A percentile compares a stretch with the other conserved stretches of the same genome.
Evolutionary conservation across 2,888 invertebrate genomes (phyloP).

Genomic region (Drosophila buzzatii): DNA sequence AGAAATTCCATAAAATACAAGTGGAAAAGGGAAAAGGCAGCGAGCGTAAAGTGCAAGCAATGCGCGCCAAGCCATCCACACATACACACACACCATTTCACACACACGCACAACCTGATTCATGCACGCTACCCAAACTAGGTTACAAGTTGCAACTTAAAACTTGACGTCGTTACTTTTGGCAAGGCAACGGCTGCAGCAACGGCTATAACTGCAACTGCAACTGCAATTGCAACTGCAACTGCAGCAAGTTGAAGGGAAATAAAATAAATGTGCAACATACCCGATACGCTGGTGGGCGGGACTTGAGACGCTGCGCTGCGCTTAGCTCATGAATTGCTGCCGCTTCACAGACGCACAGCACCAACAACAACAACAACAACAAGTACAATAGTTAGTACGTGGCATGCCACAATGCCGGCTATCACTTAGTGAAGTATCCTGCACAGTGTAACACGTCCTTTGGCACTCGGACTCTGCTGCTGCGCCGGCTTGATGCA

Average conservation of each 20-base stretch:
- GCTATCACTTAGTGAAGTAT: slow-evolving; percentile 21
- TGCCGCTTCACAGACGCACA: slow-evolving; percentile 1
- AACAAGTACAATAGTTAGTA: not conserved
- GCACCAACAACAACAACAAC: not conserved
- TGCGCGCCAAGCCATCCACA: slow-evolving; percentile 48
- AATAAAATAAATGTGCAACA: slow-evolving; percentile 50
- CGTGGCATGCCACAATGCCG: slow-evolving; percentile 29
- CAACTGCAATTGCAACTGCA: not conserved
- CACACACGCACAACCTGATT: slow-evolving; percentile 11
- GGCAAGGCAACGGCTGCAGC: slow-evolving; percentile 19
- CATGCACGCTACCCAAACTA: slow-evolving; percentile 49
- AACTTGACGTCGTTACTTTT: slow-evolving; percentile 54
- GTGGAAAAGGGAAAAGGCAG: slow-evolving; percentile 26
- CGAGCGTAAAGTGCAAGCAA: slow-evolving; percentile 52
- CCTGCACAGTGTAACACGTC: slow-evolving; percentile 23
- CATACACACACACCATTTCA: slow-evolving; percentile 18
- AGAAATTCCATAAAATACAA: slow-evolving; percentile 62
- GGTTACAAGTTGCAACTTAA: slow-evolving; percentile 71
- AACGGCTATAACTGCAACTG: not conserved
- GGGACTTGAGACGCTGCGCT: not conserved
- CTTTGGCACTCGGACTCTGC: slow-evolving; percentile 29
- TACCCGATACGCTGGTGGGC: slow-evolving; percentile 47
- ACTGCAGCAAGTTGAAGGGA: slow-evolving; percentile 5
- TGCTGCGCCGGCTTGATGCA: slow-evolving; percentile 53
- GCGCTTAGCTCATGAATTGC: not conserved